These are phyloP conservation scores for Xiphophorus maculatus DNA, from an alignment of 2,113 vertebrate species.

Conservation along the genomic window DNA sequence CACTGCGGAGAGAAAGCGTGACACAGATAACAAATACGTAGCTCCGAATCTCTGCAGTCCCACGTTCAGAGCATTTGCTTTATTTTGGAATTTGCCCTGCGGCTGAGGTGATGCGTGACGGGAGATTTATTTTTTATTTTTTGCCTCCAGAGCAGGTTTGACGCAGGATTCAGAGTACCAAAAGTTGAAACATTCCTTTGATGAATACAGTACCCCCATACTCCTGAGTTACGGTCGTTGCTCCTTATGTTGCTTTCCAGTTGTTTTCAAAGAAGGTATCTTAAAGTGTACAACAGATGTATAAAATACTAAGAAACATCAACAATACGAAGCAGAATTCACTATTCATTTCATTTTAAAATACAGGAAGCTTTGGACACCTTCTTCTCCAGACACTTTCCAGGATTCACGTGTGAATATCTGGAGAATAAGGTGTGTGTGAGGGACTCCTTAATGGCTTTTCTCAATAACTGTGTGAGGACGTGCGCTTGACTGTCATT, in stretches of 20 bases:
- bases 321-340: not conserved
- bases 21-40: slow-evolving; percentile 47
- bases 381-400: not conserved
- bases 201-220: not conserved
- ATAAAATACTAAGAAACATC: not conserved
- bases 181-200: not conserved
- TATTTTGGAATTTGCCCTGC: slow-evolving; percentile 34
- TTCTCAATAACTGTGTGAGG: not conserved
- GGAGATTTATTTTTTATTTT: not conserved
- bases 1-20: slow-evolving; percentile 26
- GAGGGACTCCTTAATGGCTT: not conserved
- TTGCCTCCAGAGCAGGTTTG: not conserved
- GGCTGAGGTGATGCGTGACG: slow-evolving; percentile 1
- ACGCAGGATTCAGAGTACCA: not conserved
- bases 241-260: not conserved
- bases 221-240: not conserved
- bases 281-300: not conserved
- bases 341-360: not conserved
- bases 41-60: slow-evolving; percentile 30
- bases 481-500: not conserved
- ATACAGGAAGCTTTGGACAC: not conserved
- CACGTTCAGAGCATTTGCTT: slow-evolving; percentile 26
- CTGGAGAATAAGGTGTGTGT: not conserved
- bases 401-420: not conserved
- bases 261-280: not conserved